Conservation (phyloP, 2,888 invertebrate genomes). For the Spodoptera picta region DNA sequence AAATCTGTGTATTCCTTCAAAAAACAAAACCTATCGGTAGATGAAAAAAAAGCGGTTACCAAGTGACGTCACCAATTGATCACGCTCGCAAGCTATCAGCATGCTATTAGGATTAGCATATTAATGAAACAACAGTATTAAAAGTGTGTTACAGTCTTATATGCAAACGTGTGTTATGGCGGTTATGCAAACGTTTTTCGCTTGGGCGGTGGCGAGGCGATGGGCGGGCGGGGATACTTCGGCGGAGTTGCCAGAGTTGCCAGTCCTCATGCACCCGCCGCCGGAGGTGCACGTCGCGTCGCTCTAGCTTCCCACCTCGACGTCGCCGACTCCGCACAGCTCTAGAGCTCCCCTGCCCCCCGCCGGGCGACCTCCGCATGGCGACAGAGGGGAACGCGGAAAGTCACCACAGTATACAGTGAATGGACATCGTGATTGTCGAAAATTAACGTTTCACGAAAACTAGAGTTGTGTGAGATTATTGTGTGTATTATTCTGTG, state of each 20-base stretch:
- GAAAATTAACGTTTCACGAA: slow-evolving; percentile 48
- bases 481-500: slow-evolving; percentile 55
- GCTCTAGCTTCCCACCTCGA: slow-evolving; percentile 39
- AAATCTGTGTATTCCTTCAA: not conserved
- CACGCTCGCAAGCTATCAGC: slow-evolving; percentile 31
- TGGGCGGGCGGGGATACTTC: slow-evolving; percentile 78
- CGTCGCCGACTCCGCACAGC: slow-evolving; percentile 53
- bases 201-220: slow-evolving; percentile 78
- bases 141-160: slow-evolving; percentile 51
- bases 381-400: slow-evolving; percentile 46
- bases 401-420: slow-evolving; percentile 35
- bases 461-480: slow-evolving; percentile 45
- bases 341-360: slow-evolving; percentile 50
- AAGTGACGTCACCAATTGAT: slow-evolving; percentile 12
- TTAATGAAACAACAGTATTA: slow-evolving; percentile 69
- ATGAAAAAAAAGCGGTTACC: not conserved
- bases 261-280: slow-evolving; percentile 77
- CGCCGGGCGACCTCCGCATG: slow-evolving; percentile 27
- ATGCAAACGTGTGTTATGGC: slow-evolving; percentile 9
- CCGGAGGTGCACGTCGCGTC: slow-evolving; percentile 66
- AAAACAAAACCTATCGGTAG: not conserved
- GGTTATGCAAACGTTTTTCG: slow-evolving; percentile 71
- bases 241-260: slow-evolving; percentile 59
- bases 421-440: slow-evolving; percentile 44
- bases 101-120: slow-evolving; percentile 59